Conservation (phyloP, 1,140 invertebrate genomes). For the Drosophila triauraria region DNA sequence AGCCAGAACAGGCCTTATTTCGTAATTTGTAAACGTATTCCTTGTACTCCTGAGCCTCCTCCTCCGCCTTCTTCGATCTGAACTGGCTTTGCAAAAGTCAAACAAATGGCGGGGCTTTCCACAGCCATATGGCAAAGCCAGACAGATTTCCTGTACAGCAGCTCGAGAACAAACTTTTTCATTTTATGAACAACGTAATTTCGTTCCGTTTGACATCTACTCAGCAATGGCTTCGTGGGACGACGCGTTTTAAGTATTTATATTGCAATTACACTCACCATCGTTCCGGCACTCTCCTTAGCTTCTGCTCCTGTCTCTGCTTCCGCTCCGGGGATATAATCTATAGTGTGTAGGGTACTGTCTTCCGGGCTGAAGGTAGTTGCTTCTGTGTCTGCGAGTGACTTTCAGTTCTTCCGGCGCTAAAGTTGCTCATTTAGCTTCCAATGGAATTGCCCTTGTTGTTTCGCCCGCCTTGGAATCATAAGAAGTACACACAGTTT, state of each 20-base stretch:
- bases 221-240: slow-evolving; percentile 57
- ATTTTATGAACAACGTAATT: slow-evolving; percentile 62
- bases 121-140: slow-evolving; percentile 59
- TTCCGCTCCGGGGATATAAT: background rate
- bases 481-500: slow-evolving; percentile 8
- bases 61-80: background rate
- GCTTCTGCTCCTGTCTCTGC: background rate
- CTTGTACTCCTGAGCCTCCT: slow-evolving; percentile 1
- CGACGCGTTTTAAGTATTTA: slow-evolving; percentile 60
- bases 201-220: slow-evolving; percentile 55
- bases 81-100: slow-evolving; percentile 40
- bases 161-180: slow-evolving; percentile 59
- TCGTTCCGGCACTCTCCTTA: slow-evolving; percentile 13
- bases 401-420: slow-evolving; percentile 9
- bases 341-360: background rate
- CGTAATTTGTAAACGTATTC: slow-evolving; percentile 22
- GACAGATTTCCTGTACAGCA: slow-evolving; percentile 37
- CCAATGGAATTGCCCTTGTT: slow-evolving; percentile 21
- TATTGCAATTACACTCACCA: slow-evolving; percentile 65
- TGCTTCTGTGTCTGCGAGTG: slow-evolving; percentile 14
- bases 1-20: slow-evolving; percentile 9
- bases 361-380: background rate
- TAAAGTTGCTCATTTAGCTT: slow-evolving; percentile 34
- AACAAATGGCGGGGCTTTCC: slow-evolving; percentile 19
- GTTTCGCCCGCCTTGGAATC: background rate